Evolutionary conservation across 2,113 vertebrate genomes (phyloP).

Genomic region (Lepidothrix coronata): DNA sequence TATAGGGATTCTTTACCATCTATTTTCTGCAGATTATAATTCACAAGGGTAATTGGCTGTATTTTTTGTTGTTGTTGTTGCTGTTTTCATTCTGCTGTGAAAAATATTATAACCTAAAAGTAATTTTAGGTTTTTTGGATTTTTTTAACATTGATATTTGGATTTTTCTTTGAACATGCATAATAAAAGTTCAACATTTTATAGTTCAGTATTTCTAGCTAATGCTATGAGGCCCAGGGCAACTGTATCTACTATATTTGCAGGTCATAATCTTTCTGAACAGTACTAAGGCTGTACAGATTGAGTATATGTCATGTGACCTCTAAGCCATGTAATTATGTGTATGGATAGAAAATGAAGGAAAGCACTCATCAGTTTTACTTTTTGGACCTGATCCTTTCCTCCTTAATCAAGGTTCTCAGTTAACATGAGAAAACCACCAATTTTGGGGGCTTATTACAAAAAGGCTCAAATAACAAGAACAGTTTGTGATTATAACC

Average conservation of each 20-base stretch:
- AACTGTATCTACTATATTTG: neutral
- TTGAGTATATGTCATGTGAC: neutral
- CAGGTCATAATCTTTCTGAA: neutral
- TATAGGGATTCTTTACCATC: neutral
- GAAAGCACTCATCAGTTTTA: neutral
- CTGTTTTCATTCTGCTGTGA: neutral
- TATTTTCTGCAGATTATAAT: neutral
- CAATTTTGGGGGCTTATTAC: neutral
- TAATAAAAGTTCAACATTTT: neutral
- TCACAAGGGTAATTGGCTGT: neutral
- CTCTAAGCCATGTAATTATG: neutral
- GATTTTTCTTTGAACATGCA: neutral
- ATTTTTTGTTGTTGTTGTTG: neutral
- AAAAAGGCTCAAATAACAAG: neutral
- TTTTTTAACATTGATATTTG: constrained; percentile 4
- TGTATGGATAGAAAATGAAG: neutral
- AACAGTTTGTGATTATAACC: neutral
- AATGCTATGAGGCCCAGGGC: neutral
- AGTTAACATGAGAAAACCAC: neutral
- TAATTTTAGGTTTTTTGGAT: neutral
- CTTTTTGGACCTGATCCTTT: neutral
- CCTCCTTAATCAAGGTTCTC: neutral
- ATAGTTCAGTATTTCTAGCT: neutral
- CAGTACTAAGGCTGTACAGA: neutral
- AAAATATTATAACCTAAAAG: neutral